A percentile compares a stretch with the other conserved stretches of the same genome.
Conservation (phyloP, 2,113 vertebrate species). For the Heterocephalus glaber region DNA sequence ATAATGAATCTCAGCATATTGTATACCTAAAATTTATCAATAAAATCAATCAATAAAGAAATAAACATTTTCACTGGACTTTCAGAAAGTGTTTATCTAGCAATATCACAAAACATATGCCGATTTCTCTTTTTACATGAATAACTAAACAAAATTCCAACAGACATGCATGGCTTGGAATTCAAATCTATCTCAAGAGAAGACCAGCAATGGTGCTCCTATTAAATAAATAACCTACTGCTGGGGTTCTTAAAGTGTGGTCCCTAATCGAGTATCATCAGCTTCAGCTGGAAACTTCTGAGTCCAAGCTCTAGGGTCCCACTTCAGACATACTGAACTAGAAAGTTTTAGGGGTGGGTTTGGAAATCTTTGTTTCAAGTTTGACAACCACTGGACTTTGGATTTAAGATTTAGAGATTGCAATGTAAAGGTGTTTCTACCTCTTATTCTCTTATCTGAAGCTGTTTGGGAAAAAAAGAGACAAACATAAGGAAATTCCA, state of each 20-base stretch:
- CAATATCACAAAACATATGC: constrained; percentile 44
- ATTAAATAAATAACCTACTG: constrained; percentile 6
- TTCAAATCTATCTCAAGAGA: not conserved
- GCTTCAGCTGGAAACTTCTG: not conserved
- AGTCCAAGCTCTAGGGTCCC: not conserved
- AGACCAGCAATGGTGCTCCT: not conserved
- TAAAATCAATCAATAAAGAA: not conserved
- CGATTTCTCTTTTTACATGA: not conserved
- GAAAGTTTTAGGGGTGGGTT: not conserved
- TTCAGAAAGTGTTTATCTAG: constrained; percentile 17
- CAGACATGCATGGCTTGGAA: constrained; percentile 40
- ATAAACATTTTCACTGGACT: constrained; percentile 53
- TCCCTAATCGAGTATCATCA: not conserved
- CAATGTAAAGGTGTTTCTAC: not conserved
- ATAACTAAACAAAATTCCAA: constrained; percentile 32
- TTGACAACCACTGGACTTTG: not conserved
- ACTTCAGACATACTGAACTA: not conserved
- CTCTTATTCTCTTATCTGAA: constrained; percentile 12
- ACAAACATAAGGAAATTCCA: constrained; percentile 50
- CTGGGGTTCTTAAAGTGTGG: not conserved
- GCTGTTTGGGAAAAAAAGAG: not conserved
- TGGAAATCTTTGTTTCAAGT: not conserved
- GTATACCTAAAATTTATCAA: too few relatives aligned
- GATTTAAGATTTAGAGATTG: not conserved
- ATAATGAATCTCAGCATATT: too few relatives aligned